A percentile compares a stretch with the other conserved stretches of the same genome.
Evolutionary conservation across 2,113 vertebrate species (phyloP).

Genomic region (Corvus hawaiiensis): DNA sequence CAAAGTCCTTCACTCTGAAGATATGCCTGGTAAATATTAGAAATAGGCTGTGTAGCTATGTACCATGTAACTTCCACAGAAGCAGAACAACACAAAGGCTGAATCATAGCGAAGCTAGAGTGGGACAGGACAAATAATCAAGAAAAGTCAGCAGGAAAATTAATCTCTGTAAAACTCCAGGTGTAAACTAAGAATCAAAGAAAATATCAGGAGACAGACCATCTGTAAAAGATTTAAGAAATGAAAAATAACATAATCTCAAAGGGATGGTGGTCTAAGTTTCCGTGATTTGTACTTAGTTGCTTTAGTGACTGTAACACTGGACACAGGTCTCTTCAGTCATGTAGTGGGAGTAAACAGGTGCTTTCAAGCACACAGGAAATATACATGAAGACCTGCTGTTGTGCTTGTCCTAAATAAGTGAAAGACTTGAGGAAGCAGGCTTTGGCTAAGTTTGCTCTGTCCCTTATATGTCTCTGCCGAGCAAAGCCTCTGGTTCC

Average conservation of each 20-base stretch:
- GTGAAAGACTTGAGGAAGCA: not conserved
- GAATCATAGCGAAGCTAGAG: not conserved
- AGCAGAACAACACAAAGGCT: not conserved
- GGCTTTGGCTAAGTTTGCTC: not conserved
- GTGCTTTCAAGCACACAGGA: not conserved
- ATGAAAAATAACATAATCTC: not conserved
- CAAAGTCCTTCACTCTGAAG: slow-evolving; percentile 36
- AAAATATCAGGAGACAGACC: not conserved
- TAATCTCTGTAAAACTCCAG: not conserved
- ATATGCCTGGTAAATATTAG: slow-evolving; percentile 21
- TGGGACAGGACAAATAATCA: not conserved
- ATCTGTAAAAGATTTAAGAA: not conserved
- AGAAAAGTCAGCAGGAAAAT: not conserved
- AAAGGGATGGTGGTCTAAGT: not conserved
- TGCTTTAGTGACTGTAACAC: not conserved
- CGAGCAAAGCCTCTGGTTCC: not conserved
- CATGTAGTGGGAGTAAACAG: not conserved
- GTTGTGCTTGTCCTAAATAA: not conserved
- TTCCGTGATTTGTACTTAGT: not conserved
- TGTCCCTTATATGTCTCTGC: not conserved
- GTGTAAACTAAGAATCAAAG: not conserved
- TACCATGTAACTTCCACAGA: not conserved
- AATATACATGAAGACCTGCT: not conserved
- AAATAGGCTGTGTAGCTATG: not conserved
- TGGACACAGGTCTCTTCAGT: not conserved